These are phyloP conservation scores for Ammodytes marinus DNA, from an alignment of 2,113 vertebrate genomes.

Conservation along the genomic window DNA sequence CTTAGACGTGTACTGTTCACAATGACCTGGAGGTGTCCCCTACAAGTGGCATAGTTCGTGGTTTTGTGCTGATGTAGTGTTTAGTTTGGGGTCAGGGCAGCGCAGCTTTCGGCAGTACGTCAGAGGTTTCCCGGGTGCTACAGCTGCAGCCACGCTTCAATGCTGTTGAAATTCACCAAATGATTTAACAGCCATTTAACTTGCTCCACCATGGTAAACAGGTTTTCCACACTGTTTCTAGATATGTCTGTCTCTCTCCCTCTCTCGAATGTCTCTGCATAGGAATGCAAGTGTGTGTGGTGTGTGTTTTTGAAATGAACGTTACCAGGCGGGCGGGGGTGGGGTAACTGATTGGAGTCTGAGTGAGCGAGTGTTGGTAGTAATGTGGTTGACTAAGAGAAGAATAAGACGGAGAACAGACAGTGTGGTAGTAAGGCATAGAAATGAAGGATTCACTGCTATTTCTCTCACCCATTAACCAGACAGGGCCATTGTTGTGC, in stretches of 20 bases:
- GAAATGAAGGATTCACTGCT: constrained; percentile 73
- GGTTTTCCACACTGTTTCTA: constrained; percentile 64
- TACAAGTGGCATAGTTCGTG: background rate
- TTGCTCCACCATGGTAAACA: constrained; percentile 72
- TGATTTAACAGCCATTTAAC: constrained; percentile 65
- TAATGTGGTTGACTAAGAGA: constrained; percentile 62
- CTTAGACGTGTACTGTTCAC: constrained; percentile 6
- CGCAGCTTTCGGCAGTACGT: constrained; percentile 8
- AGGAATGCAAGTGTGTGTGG: constrained; percentile 71
- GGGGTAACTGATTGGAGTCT: constrained; percentile 65
- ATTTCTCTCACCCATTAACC: constrained; percentile 83
- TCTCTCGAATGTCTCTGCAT: constrained; percentile 57
- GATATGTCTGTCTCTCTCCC: constrained; percentile 45
- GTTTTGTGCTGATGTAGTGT: constrained; percentile 60
- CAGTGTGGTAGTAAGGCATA: constrained; percentile 68
- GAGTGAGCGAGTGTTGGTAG: constrained; percentile 61
- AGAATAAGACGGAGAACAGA: constrained; percentile 70
- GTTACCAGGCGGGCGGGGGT: constrained; percentile 74
- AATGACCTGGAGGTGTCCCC: constrained; percentile 14
- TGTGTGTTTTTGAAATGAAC: constrained; percentile 65
- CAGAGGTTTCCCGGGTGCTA: constrained; percentile 26
- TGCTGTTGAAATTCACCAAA: constrained; percentile 60
- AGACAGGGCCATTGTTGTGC: constrained; percentile 76
- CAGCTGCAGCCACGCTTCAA: constrained; percentile 17
- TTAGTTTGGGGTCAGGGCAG: constrained; percentile 27